Conservation (phyloP, 1,140 invertebrate species). For the Lycorma delicatula region DNA sequence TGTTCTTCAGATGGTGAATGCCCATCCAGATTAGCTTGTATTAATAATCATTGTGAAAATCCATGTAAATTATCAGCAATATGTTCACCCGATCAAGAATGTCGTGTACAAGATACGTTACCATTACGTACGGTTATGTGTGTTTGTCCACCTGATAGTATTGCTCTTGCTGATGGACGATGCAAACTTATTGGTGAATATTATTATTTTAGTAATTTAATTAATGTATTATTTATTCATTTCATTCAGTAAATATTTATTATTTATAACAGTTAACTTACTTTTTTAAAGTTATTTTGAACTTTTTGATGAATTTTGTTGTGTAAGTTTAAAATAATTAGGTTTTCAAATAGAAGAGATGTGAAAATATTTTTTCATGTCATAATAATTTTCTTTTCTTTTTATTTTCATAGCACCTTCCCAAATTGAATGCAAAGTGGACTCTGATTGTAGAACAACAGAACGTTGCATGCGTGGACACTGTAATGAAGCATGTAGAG, state of each 20-base stretch:
- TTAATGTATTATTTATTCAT: too few species aligned
- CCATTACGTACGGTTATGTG: slow-evolving; percentile 73
- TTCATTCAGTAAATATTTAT: too few species aligned
- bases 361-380: neutral
- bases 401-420: slow-evolving; percentile 1
- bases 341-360: neutral
- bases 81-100: slow-evolving; percentile 64
- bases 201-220: too few species aligned
- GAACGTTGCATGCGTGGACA: slow-evolving; percentile 64
- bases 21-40: slow-evolving; percentile 58
- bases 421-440: slow-evolving; percentile 46
- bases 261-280: too few species aligned
- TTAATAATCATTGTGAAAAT: slow-evolving; percentile 65
- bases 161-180: slow-evolving; percentile 50
- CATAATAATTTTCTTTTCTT: neutral
- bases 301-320: too few species aligned
- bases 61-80: slow-evolving; percentile 59
- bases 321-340: neutral
- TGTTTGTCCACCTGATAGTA: slow-evolving; percentile 64
- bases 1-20: slow-evolving; percentile 70
- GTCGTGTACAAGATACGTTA: slow-evolving; percentile 64
- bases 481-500: slow-evolving; percentile 69
- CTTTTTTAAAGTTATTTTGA: too few species aligned
- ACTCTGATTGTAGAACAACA: slow-evolving; percentile 59
- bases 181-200: slow-evolving; percentile 50